Evolutionary conservation across 2,888 invertebrate genomes (phyloP), one percentile per base, ranked within the genome.

Genomic region (Axea sp.): DNA sequence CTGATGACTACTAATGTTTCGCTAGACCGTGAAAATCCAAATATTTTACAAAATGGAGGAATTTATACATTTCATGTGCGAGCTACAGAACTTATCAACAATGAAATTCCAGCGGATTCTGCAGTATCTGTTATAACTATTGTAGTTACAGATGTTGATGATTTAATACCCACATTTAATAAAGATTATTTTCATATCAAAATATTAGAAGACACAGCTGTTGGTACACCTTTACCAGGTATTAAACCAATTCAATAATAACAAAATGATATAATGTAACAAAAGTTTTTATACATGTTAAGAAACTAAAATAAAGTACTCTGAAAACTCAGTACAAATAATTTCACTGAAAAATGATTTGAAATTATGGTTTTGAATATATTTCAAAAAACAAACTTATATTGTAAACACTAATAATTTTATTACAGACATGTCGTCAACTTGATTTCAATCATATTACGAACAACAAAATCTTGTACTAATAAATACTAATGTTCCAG

Each of bases 111-210:
- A 3, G 91, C 92, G 0, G 94, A 94, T 76, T 91, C 90, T 19
- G 90, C 93, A 0, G 89, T 90, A 0, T 92, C 93, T 0, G 90
- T 92, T 26, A 89, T 95, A 0, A 94, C 94, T 0, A 92, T 95
- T 26, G 92, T 95, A 0, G 92, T 95, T 15, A 93, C 93, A 0
- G 95, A 95, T 80, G 91, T 92, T 0, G 94, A 95, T 78, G 95
- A 95, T 81, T 92, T 94, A 76, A 88, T 90, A 7, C 95, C 95
- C 0, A 88, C 90, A 76, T 95, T 95, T 78, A 94, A 93, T 79
- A 89, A 90, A 75, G 88, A 91, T 1, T 86, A 89, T 0, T 94
- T 93, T 67, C 90, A 91, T 76, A 90, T 95, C 45, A 92, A 92
- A 0, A 92, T 95, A 65, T 92, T 94, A 0, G 95, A 95, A 88